Evolutionary conservation across 1,140 invertebrate species (phyloP).

Genomic region (Trachymyrmex cornetzi): DNA sequence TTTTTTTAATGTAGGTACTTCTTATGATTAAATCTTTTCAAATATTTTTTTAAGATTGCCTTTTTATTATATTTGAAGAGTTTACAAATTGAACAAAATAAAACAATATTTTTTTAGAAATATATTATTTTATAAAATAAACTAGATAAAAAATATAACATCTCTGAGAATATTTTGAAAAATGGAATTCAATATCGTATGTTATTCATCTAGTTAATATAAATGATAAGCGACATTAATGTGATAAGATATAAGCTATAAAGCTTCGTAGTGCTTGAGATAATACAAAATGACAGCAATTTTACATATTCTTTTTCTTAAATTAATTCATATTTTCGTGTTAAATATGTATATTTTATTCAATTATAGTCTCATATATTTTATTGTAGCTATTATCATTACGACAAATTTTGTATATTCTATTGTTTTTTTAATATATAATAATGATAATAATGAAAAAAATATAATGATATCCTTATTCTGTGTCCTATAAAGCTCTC

Average conservation of each 20-base stretch:
- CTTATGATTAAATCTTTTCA: not conserved
- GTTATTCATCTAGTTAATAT: not conserved
- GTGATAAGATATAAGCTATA: not conserved
- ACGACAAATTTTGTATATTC: not conserved
- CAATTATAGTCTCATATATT: not conserved
- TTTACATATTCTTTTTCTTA: not conserved
- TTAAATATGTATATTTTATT: not conserved
- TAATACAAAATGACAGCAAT: not conserved
- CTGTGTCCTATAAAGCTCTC: not conserved
- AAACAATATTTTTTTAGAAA: not conserved
- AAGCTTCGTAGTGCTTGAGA: not conserved
- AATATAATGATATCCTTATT: not conserved
- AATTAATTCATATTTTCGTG: not conserved
- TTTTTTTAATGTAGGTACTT: not conserved
- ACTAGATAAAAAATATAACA: not conserved
- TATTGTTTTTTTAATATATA: not conserved
- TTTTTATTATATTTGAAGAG: not conserved
- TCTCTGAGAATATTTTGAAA: not conserved
- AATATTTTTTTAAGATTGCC: not conserved
- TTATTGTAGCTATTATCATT: not conserved
- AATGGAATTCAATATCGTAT: not conserved
- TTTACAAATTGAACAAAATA: not conserved
- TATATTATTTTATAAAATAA: not conserved
- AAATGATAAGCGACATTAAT: slow-evolving; percentile 4
- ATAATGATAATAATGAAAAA: not conserved